phyloP scores from a whole-genome alignment of 2,888 invertebrate species.

The Syrphus vitripennis region DNA sequence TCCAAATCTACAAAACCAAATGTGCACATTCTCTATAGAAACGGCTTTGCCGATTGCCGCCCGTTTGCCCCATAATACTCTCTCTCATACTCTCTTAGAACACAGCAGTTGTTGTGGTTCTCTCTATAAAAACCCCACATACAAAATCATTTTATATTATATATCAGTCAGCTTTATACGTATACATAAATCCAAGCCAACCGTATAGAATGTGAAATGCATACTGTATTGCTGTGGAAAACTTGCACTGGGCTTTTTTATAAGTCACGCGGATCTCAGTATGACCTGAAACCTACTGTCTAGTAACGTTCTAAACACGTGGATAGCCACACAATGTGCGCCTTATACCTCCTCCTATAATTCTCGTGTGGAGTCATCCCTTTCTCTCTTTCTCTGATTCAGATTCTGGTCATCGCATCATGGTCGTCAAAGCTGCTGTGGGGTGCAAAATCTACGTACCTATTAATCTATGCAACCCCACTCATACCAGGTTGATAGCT shows the following conservation, averaged over 20 bases:
- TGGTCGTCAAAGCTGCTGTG: background rate
- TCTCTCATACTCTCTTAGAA: constrained; percentile 41
- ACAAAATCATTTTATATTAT: constrained; percentile 13
- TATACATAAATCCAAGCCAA: constrained; percentile 13
- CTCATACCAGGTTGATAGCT: constrained; percentile 5
- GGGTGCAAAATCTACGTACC: constrained; percentile 41
- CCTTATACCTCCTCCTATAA: constrained; percentile 30
- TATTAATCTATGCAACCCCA: constrained; percentile 39
- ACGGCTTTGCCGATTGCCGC: constrained; percentile 24
- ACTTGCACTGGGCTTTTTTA: constrained; percentile 68
- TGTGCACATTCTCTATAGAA: constrained; percentile 27
- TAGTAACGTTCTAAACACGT: constrained; percentile 80
- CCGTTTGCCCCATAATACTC: constrained; percentile 29
- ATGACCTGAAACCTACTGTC: constrained; percentile 80
- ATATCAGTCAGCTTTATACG: background rate
- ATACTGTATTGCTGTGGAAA: constrained; percentile 42
- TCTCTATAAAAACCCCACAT: constrained; percentile 37
- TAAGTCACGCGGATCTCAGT: constrained; percentile 81
- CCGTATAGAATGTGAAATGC: constrained; percentile 63
- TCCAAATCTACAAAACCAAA: constrained; percentile 53
- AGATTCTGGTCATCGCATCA: background rate
- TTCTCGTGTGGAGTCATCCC: constrained; percentile 15
- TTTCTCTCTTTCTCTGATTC: too few species aligned
- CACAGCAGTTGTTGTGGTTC: constrained; percentile 30
- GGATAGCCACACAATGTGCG: constrained; percentile 73